Base-by-base conservation (phyloP, 1,140 invertebrate species). In the Nasonia vitripennis region DNA sequence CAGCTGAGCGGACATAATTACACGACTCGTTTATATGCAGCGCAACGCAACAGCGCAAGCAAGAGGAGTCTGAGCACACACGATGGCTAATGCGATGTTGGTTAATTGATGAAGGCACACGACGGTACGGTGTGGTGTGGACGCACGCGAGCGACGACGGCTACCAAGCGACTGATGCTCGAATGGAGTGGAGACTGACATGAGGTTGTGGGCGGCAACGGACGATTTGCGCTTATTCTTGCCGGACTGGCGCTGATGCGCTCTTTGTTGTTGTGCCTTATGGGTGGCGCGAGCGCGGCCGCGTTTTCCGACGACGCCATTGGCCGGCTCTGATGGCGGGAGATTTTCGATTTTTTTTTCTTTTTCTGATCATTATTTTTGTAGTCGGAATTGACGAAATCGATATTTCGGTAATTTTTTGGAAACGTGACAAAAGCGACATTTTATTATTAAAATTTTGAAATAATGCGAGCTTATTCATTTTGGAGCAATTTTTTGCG, bases 1-100 rank as follows among this genome's bases (percentile, higher is more conserved):
- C 74, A 31, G 23, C 62, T 51, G 82, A 45, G 12, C 31, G 62
- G 37, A 41, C 82, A 83, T 78, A 68, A 78, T 83, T 70, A 17
- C 34, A 11, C n/a, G 17, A 12, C 51, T 2, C 9, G 9, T 27
- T 27, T 75, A 37, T 41, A 77, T 14, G 37, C 37, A 77, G 23
- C 68, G 23, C 34, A 37, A 37, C 34, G 27, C 27, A 27, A 70
- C 23, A 68, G 67, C 67, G 67, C 67, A 23, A n/a, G 62, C 62
- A 67, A 17, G 62, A n/a, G 62, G 34, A 37, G 34, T 37, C 34
- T 37, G 34, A 37, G 34, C 4, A 27, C 20, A 70, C 67, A 55
- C 51, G 17, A 55, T 55, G 55, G 20, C 17, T 17, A 12, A n/a
- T 62, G 55, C 17, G 55, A n/a, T n/a, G 55, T 62, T 55, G 51